Conservation (phyloP, 2,113 vertebrate genomes). For the Cynoglossus semilaevis region DNA sequence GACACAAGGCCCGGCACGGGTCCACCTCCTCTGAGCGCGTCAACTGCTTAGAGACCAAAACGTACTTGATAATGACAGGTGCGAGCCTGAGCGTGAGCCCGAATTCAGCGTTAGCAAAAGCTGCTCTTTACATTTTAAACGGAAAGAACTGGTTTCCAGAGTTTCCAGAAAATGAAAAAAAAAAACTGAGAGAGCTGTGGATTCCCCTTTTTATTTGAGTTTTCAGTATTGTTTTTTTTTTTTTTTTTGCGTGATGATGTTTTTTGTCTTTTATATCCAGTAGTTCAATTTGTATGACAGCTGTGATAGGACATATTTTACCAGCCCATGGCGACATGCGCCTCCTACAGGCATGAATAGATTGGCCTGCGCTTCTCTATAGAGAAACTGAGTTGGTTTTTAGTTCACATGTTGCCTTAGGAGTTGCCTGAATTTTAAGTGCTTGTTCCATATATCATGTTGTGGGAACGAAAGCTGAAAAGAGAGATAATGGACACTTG, state of each 20-base stretch:
- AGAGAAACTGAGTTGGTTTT: slow-evolving; percentile 58
- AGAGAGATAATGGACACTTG: slow-evolving; percentile 19
- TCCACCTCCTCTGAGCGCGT: slow-evolving; percentile 4
- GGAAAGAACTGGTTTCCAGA: slow-evolving; percentile 8
- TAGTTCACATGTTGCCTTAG: slow-evolving; percentile 81
- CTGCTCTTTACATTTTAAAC: slow-evolving; percentile 8
- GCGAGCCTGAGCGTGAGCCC: not conserved
- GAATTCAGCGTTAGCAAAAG: slow-evolving; percentile 29
- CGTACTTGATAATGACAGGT: slow-evolving; percentile 16
- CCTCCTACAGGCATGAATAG: slow-evolving; percentile 6
- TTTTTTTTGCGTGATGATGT: slow-evolving; percentile 48
- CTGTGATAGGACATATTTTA: slow-evolving; percentile 44
- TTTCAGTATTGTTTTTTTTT: slow-evolving; percentile 60
- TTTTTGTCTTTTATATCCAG: slow-evolving; percentile 64
- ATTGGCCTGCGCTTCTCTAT: slow-evolving; percentile 34
- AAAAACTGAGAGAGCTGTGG: slow-evolving; percentile 24
- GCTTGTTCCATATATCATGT: slow-evolving; percentile 65
- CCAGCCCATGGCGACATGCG: slow-evolving; percentile 40
- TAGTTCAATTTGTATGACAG: slow-evolving; percentile 52
- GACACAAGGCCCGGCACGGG: slow-evolving; percentile 17
- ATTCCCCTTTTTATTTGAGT: slow-evolving; percentile 50
- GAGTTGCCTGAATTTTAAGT: slow-evolving; percentile 72
- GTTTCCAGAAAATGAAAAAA: not conserved
- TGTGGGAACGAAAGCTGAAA: slow-evolving; percentile 20
- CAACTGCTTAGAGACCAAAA: slow-evolving; percentile 12